Conservation (phyloP, 2,888 invertebrate species). For the Carabus problematicus region DNA sequence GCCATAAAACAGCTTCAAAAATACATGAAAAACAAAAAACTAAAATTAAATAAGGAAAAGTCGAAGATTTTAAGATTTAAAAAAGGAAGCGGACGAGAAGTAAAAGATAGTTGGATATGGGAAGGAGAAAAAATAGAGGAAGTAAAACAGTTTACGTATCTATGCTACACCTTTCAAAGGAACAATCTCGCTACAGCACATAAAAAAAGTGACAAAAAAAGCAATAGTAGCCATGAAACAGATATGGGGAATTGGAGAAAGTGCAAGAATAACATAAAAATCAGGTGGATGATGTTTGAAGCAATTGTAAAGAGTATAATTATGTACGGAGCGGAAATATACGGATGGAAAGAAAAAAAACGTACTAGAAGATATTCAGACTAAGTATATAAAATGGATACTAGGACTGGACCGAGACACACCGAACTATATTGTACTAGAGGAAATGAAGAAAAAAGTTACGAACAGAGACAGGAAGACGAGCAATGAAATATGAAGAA, state of each 20-base stretch:
- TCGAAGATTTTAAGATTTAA: too few species aligned
- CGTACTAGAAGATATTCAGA: background rate
- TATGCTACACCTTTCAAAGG: too few species aligned
- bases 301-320: conserved; percentile 1
- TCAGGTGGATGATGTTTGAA: conserved; percentile 5
- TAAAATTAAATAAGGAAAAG: too few species aligned
- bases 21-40: too few species aligned
- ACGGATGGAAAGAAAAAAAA: conserved; percentile 11
- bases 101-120: too few species aligned
- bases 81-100: too few species aligned
- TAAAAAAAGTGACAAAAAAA: background rate
- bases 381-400: conserved; percentile 10
- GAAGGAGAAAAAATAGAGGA: too few species aligned
- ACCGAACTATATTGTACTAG: conserved; percentile 7
- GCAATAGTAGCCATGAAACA: conserved; percentile 2
- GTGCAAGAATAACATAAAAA: background rate
- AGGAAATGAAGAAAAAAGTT: conserved; percentile 2
- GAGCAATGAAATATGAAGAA: background rate
- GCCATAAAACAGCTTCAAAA: too few species aligned
- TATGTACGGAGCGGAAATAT: background rate
- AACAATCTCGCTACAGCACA: too few species aligned
- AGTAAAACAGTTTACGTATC: too few species aligned
- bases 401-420: conserved; percentile 8
- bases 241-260: conserved; percentile 13
- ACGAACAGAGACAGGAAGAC: background rate